Evolutionary conservation across 2,113 vertebrate species (phyloP), one percentile per base, ranked within the genome.

Genomic region (Indicator indicator): DNA sequence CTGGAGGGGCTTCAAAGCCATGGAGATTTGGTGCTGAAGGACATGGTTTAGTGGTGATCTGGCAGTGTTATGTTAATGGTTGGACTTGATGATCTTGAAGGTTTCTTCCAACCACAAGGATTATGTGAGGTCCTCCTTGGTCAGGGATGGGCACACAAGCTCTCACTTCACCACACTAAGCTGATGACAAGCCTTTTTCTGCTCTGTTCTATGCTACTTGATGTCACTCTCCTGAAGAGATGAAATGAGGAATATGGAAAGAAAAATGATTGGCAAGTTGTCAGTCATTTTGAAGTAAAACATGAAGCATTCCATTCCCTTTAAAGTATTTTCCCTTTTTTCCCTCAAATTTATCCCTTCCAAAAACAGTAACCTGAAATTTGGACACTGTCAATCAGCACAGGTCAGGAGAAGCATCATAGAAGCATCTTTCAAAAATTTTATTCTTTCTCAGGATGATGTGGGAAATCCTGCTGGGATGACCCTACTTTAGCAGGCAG

Each of bases 311-410:
- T 40, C 33, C 3, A 0, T 32, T 33, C 27, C 28, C 33, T 58
- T 73, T 28, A 9, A 50, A 59, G 15, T 5, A 3, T 24, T 86
- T 54, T 48, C 16, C 50, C 26, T 30, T 75, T 86, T 54, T 48
- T 16, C 50, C 26, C n/a, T 75, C 0, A 0, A 16, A 50, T 83
- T 55, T 40, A 15, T 77, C 55, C 38, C 56, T 70, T 7, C 26
- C 30, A 68, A 85, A 67, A 56, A 9, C 32, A 44, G 32, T 17
- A 11, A 46, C 15, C 8, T 32, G 33, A 32, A 30, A 18, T n/a
- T 16, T 8, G 9, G 60, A 15, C 2, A 3, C 56, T 3, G 0
- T 5, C 12, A 56, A 8, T 30, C 17, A 32, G 36, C 42, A 6
- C 26, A 7, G 59, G 30, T 24, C 63, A 36, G 59, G 65, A 67